Evolutionary conservation across 2,797 vertebrate species (phyloP), one percentile per base, ranked within the genome.

Genomic region (Periparus ater): DNA sequence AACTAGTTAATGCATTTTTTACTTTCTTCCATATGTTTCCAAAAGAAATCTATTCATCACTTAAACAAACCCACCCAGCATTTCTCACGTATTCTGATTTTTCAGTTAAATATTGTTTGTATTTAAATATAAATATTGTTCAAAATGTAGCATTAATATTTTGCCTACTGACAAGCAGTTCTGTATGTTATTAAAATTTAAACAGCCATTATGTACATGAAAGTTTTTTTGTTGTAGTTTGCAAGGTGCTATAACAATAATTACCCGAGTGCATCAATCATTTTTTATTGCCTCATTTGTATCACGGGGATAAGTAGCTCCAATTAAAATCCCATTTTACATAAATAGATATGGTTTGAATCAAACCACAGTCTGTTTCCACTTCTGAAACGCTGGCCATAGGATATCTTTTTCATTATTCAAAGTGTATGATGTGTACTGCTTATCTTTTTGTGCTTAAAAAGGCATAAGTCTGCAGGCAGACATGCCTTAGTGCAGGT

Each of bases 261-360:
- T 97, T 96, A 95, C 71, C 84, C 60, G 10, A 89, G 89, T 77
- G 89, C 93, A 94, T 96, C 91, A 93, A 80, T 97, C 96, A 96
- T 95, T 96, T 97, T 88, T 96, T 96, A 94, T 95, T 88, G 87
- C 90, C 66, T 92, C 81, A 17, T 95, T 95, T 95, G 66, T 93
- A 96, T 91, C 89, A 84, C 0, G 21, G 85, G 92, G 62, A 94
- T 95, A 96, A 94, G 95, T 89, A 93, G 91, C 72, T 92, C 88
- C 93, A 96, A 94, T 97, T 97, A 97, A 94, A 96, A 81, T 66
- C 76, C 75, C 94, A 88, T 97, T 96, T 94, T 94, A 94, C 88
- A 75, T 95, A 92, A 96, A 93, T 73, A 96, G 96, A 92, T 94
- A 84, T 36, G 67, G 94, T 94, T 96, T 91, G 91, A 94, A 89